These are phyloP conservation scores for Pelodytes ibericus DNA, from an alignment of 2,797 vertebrate genomes.

Conservation along the genomic window DNA sequence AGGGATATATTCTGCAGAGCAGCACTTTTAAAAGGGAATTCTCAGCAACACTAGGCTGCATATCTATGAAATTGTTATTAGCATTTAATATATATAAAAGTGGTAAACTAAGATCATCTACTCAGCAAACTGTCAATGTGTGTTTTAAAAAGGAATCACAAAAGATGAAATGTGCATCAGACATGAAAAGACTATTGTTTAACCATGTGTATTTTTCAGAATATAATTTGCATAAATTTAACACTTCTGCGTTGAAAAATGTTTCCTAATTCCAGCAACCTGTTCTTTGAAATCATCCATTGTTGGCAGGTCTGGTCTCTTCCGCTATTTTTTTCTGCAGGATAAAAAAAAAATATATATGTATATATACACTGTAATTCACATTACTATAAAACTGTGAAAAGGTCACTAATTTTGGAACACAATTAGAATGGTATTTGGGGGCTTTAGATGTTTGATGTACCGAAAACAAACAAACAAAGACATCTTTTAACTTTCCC, in stretches of 20 bases:
- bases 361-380: not conserved
- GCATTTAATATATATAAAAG: constrained; percentile 13
- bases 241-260: not conserved
- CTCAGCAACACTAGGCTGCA: too few species aligned
- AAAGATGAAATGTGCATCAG: not conserved
- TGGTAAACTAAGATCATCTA: constrained; percentile 5
- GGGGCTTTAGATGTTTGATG: too few species aligned
- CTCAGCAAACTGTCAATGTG: constrained; percentile 18
- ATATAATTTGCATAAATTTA: not conserved
- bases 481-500: too few species aligned
- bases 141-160: constrained; percentile 12
- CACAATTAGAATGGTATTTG: too few species aligned
- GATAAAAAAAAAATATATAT: not conserved
- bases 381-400: not conserved
- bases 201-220: not conserved
- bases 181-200: not conserved
- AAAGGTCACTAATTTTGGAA: not conserved
- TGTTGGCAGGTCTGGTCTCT: not conserved
- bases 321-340: not conserved
- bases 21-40: too few species aligned
- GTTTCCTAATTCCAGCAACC: not conserved
- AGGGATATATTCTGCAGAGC: too few species aligned
- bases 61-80: too few species aligned
- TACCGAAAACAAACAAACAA: too few species aligned
- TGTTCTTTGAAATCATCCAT: not conserved